Evolutionary conservation across 2,888 invertebrate species (phyloP).

Genomic region (Anoncus sp.): DNA sequence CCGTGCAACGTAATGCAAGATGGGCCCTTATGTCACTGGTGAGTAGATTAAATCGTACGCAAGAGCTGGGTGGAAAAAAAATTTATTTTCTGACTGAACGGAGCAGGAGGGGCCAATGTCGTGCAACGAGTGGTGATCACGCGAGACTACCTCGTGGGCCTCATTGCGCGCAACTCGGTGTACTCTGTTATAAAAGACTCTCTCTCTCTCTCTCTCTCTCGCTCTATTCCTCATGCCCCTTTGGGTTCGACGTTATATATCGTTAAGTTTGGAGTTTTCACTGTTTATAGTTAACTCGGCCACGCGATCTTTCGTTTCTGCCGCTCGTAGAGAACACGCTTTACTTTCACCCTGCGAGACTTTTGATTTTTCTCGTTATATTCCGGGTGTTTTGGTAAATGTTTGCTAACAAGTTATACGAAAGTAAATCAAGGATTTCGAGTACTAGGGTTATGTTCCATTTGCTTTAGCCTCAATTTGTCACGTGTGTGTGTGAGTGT

Average conservation of each 20-base stretch:
- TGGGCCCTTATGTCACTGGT: background rate
- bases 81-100: constrained; percentile 18
- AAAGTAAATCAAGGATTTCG: background rate
- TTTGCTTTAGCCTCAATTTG: background rate
- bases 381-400: background rate
- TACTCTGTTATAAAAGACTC: constrained; percentile 23
- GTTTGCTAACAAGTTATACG: background rate
- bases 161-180: constrained; percentile 28
- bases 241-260: constrained; percentile 35
- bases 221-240: constrained; percentile 14
- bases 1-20: background rate
- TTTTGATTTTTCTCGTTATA: constrained; percentile 6
- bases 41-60: background rate
- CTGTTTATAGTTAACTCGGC: constrained; percentile 44
- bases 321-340: constrained; percentile 21
- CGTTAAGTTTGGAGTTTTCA: constrained; percentile 45
- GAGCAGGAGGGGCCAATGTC: constrained; percentile 66
- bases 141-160: constrained; percentile 65
- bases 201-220: constrained; percentile 4
- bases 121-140: constrained; percentile 70
- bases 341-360: background rate
- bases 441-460: background rate
- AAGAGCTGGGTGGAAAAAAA: constrained; percentile 32
- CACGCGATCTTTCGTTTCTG: constrained; percentile 50
- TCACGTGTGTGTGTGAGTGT: background rate